Conservation (phyloP, 2,797 vertebrate genomes). For the Neosilurus hyrtlii region DNA sequence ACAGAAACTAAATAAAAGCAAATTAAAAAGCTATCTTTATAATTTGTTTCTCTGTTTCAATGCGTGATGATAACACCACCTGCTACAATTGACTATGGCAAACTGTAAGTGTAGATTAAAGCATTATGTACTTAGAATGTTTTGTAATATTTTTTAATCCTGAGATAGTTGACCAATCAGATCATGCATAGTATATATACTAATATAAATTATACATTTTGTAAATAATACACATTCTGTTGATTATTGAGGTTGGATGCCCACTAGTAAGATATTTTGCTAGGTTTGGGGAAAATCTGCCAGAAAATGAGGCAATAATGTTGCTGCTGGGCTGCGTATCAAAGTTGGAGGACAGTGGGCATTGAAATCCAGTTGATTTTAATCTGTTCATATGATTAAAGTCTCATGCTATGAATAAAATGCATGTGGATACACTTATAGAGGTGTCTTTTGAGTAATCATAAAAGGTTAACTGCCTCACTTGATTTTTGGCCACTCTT, state of each 20-base stretch:
- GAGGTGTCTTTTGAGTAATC: not conserved
- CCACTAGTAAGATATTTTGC: not conserved
- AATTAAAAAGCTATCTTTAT: no score
- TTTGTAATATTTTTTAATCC: no score
- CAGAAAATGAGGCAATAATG: not conserved
- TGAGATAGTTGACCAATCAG: no score
- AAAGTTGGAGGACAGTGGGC: not conserved
- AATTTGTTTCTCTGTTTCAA: no score
- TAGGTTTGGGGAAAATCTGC: not conserved
- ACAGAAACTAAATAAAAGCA: no score
- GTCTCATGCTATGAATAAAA: slow-evolving; percentile 27
- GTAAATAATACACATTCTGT: not conserved
- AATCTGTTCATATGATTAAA: slow-evolving; percentile 10
- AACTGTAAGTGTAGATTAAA: no score
- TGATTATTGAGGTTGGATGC: not conserved
- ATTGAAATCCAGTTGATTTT: slow-evolving; percentile 5
- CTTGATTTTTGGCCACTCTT: slow-evolving; percentile 36
- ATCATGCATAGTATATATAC: no score
- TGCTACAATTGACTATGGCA: no score
- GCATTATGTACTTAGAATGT: no score
- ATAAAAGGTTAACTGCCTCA: slow-evolving; percentile 37
- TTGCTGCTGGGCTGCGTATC: slow-evolving; percentile 9
- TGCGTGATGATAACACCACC: no score
- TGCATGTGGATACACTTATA: slow-evolving; percentile 16
- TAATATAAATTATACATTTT: not conserved